These are phyloP conservation scores for Enteromius trimaculatus DNA, from an alignment of 2,797 vertebrate genomes.

Conservation along the genomic window DNA sequence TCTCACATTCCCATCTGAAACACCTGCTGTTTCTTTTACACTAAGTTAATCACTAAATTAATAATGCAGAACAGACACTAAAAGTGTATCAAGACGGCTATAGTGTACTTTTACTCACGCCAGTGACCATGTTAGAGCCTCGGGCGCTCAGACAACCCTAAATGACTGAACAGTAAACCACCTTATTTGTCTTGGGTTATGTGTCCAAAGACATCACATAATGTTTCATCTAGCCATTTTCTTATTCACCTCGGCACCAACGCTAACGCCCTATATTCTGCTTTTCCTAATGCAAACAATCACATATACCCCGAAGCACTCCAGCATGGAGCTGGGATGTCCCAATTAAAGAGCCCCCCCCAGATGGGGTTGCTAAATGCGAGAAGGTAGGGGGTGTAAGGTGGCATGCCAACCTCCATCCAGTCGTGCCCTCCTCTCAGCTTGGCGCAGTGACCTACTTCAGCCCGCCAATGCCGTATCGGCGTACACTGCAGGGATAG, in stretches of 20 bases:
- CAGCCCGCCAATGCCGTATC: conserved; percentile 62
- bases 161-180: conserved; percentile 28
- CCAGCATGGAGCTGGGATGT: conserved; percentile 60
- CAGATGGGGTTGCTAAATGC: conserved; percentile 63
- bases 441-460: conserved; percentile 75
- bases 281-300: conserved; percentile 2
- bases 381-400: conserved; percentile 71
- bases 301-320: conserved; percentile 46
- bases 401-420: conserved; percentile 74
- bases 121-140: conserved; percentile 24
- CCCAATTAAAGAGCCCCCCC: conserved; percentile 73
- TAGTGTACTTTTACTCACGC: neutral
- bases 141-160: conserved; percentile 17
- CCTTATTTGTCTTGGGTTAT: conserved; percentile 34
- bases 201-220: conserved; percentile 51
- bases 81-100: conserved; percentile 14
- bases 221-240: conserved; percentile 34
- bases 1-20: conserved; percentile 8
- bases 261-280: conserved; percentile 2
- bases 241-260: conserved; percentile 44
- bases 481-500: conserved; percentile 49
- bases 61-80: neutral
- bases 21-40: neutral
- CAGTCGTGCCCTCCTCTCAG: conserved; percentile 73
- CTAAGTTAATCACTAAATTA: neutral